Evolutionary conservation across 1,140 invertebrate genomes (phyloP).

Genomic region (Micrasema longulum): DNA sequence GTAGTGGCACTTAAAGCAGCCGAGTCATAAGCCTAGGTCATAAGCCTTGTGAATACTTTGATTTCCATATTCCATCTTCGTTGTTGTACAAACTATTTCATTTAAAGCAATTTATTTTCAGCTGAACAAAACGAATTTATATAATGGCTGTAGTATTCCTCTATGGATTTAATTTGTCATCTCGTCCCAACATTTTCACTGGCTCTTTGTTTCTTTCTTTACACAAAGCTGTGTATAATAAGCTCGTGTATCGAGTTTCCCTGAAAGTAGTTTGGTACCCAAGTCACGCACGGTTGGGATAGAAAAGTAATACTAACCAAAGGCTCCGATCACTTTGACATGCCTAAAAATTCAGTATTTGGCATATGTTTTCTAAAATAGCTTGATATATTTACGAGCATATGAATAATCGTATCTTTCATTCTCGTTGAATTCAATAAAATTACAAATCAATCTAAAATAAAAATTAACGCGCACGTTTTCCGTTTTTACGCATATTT

Average conservation of each 20-base stretch:
- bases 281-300: conserved; percentile 26
- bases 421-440: no score
- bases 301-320: conserved; percentile 33
- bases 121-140: neutral
- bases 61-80: no score
- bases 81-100: no score
- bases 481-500: no score
- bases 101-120: no score
- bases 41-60: no score
- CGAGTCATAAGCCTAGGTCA: no score
- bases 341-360: conserved; percentile 27
- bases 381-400: neutral
- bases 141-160: neutral
- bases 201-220: neutral
- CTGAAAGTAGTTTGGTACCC: conserved; percentile 13
- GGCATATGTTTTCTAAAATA: conserved; percentile 27
- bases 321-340: conserved; percentile 37
- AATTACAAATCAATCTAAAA: no score
- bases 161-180: neutral
- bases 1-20: no score
- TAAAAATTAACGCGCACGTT: no score
- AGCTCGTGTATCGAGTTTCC: neutral
- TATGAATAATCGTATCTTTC: no score
- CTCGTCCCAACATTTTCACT: neutral
- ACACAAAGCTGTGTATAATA: no score